A percentile compares a stretch with the other conserved stretches of the same genome.
These are phyloP conservation scores for Austrofundulus limnaeus DNA, from an alignment of 2,113 vertebrate genomes.

Conservation along the genomic window DNA sequence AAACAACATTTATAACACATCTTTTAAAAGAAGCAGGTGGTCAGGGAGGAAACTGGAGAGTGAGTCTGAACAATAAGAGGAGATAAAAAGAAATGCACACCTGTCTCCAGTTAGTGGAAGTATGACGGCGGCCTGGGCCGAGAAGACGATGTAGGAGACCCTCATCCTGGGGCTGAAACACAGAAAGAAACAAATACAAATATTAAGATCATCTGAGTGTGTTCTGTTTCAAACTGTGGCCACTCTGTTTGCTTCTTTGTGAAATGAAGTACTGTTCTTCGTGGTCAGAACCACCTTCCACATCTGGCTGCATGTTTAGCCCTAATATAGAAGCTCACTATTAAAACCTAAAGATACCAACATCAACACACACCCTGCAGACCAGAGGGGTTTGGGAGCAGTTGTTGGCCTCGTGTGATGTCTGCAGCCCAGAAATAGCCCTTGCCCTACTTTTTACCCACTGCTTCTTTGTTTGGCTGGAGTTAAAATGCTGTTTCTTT, in stretches of 20 bases:
- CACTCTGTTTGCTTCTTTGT: not conserved
- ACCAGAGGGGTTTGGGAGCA: conserved; percentile 39
- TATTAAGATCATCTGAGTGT: not conserved
- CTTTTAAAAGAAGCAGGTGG: not conserved
- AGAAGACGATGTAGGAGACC: conserved; percentile 94
- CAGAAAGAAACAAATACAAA: not conserved
- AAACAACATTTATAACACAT: not conserved
- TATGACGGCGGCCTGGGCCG: conserved; percentile 83
- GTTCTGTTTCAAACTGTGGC: not conserved
- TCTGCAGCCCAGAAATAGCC: conserved; percentile 48
- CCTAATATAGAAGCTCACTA: conserved; percentile 60
- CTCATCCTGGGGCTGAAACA: conserved; percentile 90
- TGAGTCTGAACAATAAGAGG: not conserved
- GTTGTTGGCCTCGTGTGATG: conserved; percentile 39
- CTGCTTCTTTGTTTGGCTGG: conserved; percentile 29
- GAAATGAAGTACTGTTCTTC: not conserved
- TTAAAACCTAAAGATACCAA: conserved; percentile 69
- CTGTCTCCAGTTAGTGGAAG: conserved; percentile 93
- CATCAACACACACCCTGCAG: conserved; percentile 26
- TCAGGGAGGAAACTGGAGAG: not conserved
- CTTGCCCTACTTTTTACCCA: conserved; percentile 34
- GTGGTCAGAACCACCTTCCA: conserved; percentile 41
- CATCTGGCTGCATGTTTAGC: conserved; percentile 43
- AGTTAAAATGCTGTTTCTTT: conserved; percentile 23
- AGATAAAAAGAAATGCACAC: conserved; percentile 62